Evolutionary conservation across 2,113 vertebrate genomes (phyloP).

Genomic region (Megaceryle maxima): DNA sequence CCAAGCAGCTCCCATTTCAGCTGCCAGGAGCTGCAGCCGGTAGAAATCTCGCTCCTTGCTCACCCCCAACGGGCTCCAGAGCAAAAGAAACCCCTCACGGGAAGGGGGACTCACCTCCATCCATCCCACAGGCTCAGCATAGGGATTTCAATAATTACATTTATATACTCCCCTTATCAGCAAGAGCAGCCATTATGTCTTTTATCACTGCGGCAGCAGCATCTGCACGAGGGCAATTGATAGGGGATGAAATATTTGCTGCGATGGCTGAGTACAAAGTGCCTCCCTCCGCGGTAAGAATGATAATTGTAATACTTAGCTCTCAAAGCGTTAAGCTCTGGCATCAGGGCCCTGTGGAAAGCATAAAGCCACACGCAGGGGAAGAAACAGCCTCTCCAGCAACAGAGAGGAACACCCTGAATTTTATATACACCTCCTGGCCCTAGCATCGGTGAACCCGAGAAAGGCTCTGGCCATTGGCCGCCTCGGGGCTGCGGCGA

Average conservation of each 20-base stretch:
- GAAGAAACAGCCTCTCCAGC: background rate
- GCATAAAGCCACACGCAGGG: background rate
- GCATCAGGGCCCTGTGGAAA: background rate
- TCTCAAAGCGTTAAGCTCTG: background rate
- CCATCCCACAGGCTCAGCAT: background rate
- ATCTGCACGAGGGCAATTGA: background rate
- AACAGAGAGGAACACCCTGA: background rate
- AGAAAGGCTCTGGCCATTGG: background rate
- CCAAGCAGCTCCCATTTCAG: constrained; percentile 8
- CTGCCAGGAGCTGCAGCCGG: constrained; percentile 44
- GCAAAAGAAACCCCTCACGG: background rate
- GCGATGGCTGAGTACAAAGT: background rate
- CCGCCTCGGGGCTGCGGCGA: background rate
- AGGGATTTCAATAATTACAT: constrained; percentile 40
- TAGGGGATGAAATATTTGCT: constrained; percentile 19
- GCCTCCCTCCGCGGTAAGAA: background rate
- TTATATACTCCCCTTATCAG: constrained; percentile 32
- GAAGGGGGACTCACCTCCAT: background rate
- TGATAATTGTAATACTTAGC: background rate
- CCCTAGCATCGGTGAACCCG: accelerated
- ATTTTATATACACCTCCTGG: background rate
- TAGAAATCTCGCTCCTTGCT: background rate
- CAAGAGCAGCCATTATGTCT: constrained; percentile 34
- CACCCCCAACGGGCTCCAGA: background rate
- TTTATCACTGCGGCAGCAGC: background rate